phyloP scores from a whole-genome alignment of 2,888 invertebrate genomes.

The Dasysyrphus albostriatus region DNA sequence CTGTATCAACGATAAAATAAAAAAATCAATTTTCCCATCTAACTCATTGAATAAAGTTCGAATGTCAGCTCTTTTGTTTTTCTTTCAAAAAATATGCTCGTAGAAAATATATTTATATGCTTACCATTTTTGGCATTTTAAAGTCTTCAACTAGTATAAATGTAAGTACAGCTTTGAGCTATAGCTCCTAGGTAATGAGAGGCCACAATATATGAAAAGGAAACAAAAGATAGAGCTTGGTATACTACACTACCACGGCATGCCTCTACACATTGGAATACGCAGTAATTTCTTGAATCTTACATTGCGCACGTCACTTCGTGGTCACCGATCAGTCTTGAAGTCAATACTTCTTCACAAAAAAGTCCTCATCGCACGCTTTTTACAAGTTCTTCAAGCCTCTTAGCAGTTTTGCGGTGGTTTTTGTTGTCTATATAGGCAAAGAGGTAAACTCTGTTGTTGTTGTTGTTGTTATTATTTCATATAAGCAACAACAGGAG shows the following conservation, averaged over 20 bases:
- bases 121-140: neutral
- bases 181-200: conserved; percentile 53
- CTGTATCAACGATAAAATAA: too few species aligned
- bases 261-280: conserved; percentile 46
- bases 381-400: conserved; percentile 60
- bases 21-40: neutral
- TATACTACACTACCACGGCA: neutral
- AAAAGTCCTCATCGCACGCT: conserved; percentile 71
- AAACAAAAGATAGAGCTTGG: conserved; percentile 12
- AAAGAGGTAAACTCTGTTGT: neutral
- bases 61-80: conserved; percentile 23
- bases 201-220: conserved; percentile 6
- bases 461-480: conserved; percentile 49
- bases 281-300: conserved; percentile 70
- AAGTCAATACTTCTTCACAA: conserved; percentile 68
- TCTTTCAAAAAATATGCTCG: neutral
- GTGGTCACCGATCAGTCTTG: conserved; percentile 74
- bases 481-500: conserved; percentile 60
- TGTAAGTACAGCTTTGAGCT: conserved; percentile 25
- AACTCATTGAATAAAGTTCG: neutral
- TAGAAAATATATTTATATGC: neutral
- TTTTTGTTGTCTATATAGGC: conserved; percentile 39
- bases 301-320: conserved; percentile 74
- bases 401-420: conserved; percentile 46
- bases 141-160: neutral